Percentiles rank a stretch among this genome's conserved stretches.
These are phyloP conservation scores for Pandemis corylana DNA, from an alignment of 2,888 invertebrate genomes.

Conservation along the genomic window DNA sequence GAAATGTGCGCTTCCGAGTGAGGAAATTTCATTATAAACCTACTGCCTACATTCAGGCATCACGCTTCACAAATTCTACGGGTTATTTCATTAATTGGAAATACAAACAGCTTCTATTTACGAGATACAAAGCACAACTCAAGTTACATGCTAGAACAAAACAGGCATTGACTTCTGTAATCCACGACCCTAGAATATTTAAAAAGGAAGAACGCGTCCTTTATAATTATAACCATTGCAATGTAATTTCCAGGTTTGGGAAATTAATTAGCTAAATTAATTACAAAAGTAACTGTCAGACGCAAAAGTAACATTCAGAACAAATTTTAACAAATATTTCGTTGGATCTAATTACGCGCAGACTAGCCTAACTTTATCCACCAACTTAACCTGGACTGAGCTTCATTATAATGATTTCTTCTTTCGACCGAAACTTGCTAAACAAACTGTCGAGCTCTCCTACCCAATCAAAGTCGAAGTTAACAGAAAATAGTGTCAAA, in stretches of 20 bases:
- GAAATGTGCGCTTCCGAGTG: slow-evolving; percentile 20
- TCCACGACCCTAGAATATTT: background rate
- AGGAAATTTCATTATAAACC: slow-evolving; percentile 25
- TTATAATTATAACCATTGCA: slow-evolving; percentile 8
- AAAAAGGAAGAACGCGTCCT: slow-evolving; percentile 21
- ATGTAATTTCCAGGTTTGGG: slow-evolving; percentile 20
- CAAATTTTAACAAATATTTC: slow-evolving; percentile 16
- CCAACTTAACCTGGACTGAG: slow-evolving; percentile 21
- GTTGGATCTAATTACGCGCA: slow-evolving; percentile 10
- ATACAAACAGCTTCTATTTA: background rate
- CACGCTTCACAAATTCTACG: slow-evolving; percentile 7
- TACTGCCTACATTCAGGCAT: background rate
- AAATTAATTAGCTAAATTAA: slow-evolving; percentile 43
- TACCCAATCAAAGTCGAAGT: slow-evolving; percentile 75
- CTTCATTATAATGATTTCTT: slow-evolving; percentile 39
- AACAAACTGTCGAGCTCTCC: slow-evolving; percentile 57
- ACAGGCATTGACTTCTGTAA: background rate
- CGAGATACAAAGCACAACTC: background rate
- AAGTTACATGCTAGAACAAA: background rate
- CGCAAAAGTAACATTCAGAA: background rate
- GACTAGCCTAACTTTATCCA: slow-evolving; percentile 17
- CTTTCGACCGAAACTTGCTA: slow-evolving; percentile 43
- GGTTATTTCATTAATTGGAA: slow-evolving; percentile 10
- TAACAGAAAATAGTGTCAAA: slow-evolving; percentile 72
- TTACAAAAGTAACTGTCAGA: slow-evolving; percentile 15